Percentiles rank a stretch among this genome's conserved stretches.
Conservation (phyloP, 2,888 invertebrate genomes). For the Chloroclysta siterata region DNA sequence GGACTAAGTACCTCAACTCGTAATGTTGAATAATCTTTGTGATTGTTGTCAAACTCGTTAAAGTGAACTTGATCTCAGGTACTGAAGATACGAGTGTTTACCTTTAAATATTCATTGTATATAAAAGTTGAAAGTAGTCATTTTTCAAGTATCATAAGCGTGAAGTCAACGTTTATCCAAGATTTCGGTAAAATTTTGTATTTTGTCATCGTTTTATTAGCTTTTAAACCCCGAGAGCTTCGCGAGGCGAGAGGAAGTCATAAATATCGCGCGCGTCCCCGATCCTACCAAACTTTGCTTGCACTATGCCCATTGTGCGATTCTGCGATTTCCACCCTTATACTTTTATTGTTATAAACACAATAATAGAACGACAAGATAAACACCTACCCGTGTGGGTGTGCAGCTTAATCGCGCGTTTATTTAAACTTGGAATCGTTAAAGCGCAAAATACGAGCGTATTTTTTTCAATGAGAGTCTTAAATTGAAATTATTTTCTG, state of each 20-base stretch:
- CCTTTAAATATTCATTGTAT: too few relatives aligned
- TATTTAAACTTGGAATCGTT: constrained; percentile 26
- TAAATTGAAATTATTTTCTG: constrained; percentile 73
- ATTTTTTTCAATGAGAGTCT: constrained; percentile 63
- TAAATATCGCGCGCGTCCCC: constrained; percentile 74
- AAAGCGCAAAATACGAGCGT: constrained; percentile 50
- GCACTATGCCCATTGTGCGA: constrained; percentile 52
- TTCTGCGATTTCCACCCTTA: constrained; percentile 35
- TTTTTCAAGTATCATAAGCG: constrained; percentile 31
- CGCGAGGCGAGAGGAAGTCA: constrained; percentile 68
- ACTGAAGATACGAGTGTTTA: too few relatives aligned
- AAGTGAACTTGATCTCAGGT: background rate
- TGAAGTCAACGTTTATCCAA: constrained; percentile 51
- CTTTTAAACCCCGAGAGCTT: constrained; percentile 69
- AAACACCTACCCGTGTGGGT: constrained; percentile 42
- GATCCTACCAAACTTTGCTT: constrained; percentile 69
- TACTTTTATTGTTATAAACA: constrained; percentile 52
- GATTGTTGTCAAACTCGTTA: too few relatives aligned
- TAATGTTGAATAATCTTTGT: too few relatives aligned
- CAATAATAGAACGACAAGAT: constrained; percentile 45
- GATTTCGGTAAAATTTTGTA: constrained; percentile 60
- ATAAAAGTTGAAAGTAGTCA: constrained; percentile 12
- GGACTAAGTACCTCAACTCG: too few relatives aligned
- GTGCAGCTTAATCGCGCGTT: constrained; percentile 24
- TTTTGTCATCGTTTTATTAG: constrained; percentile 73